phyloP scores from a whole-genome alignment of 2,797 vertebrate species.

The Chaetodon trifasciatus region DNA sequence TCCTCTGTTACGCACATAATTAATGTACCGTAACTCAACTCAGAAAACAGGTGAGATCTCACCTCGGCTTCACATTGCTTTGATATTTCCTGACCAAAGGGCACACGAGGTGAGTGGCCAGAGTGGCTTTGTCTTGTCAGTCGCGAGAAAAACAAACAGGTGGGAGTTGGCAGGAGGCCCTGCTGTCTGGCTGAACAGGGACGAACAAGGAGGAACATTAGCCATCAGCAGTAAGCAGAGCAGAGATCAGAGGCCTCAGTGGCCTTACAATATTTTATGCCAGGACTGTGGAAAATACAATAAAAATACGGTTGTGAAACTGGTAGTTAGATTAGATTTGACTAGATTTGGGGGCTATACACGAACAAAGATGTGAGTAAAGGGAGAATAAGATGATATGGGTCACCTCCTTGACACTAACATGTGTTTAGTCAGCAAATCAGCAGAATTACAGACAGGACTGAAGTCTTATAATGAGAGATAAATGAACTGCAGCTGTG shows the following conservation, averaged over 20 bases:
- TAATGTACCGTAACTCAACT: background rate
- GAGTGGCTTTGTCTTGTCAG: conserved; percentile 29
- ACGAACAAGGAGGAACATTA: conserved; percentile 12
- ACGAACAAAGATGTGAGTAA: background rate
- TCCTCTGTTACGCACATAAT: background rate
- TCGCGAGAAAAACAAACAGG: conserved; percentile 1
- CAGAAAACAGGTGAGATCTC: conserved; percentile 3
- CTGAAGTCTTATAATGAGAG: conserved; percentile 41
- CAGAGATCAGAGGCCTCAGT: conserved; percentile 19
- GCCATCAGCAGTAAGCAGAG: background rate
- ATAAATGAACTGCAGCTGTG: conserved; percentile 52
- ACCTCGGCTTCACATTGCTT: background rate
- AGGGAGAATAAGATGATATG: background rate
- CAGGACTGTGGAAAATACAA: background rate
- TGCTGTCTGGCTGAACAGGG: conserved; percentile 2
- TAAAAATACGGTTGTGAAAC: background rate
- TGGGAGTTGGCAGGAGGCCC: conserved; percentile 31
- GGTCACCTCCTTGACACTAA: background rate
- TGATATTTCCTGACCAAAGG: conserved; percentile 20
- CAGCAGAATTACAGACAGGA: conserved; percentile 10
- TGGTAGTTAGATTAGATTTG: background rate
- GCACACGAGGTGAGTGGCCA: conserved; percentile 28
- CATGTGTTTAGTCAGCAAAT: background rate
- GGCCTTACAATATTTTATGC: background rate
- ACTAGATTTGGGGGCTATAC: background rate